Conservation (phyloP, 1,140 invertebrate genomes). For the Amyelois transitella region DNA sequence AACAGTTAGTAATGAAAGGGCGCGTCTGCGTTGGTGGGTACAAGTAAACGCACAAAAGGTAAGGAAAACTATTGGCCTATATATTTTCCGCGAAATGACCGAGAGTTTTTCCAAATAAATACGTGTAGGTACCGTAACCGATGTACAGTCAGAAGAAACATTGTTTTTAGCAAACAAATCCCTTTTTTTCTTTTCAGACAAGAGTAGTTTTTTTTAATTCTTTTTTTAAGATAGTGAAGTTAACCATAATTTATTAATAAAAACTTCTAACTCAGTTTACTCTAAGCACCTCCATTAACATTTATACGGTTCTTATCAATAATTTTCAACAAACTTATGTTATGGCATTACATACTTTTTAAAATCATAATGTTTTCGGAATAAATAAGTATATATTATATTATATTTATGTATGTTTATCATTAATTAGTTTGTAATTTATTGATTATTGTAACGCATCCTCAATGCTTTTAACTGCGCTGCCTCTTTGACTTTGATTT, state of each 20-base stretch:
- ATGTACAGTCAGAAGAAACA: slow-evolving; percentile 16
- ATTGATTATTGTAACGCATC: too few relatives aligned
- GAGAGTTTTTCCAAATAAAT: slow-evolving; percentile 37
- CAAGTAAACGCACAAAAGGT: slow-evolving; percentile 18
- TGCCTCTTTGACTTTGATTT: too few relatives aligned
- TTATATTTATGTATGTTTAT: too few relatives aligned
- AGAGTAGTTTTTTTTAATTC: neutral
- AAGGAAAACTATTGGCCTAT: slow-evolving; percentile 33
- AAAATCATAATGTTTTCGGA: too few relatives aligned
- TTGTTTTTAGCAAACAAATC: neutral
- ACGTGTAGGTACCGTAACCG: slow-evolving; percentile 9
- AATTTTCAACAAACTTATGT: too few relatives aligned
- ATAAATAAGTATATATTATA: too few relatives aligned
- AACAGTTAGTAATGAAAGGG: slow-evolving; percentile 35
- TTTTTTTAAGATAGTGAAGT: too few relatives aligned
- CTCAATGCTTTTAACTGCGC: too few relatives aligned
- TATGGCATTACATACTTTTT: too few relatives aligned
- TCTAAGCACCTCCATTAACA: neutral
- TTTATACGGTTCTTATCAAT: too few relatives aligned
- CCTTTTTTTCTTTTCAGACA: neutral
- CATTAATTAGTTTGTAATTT: too few relatives aligned
- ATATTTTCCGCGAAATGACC: slow-evolving; percentile 30
- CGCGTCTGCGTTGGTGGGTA: slow-evolving; percentile 8
- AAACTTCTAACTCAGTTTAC: neutral
- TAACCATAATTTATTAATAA: too few relatives aligned